These are phyloP conservation scores for Tragelaphus buxtoni DNA, from an alignment of 2,113 vertebrate species.

Conservation along the genomic window DNA sequence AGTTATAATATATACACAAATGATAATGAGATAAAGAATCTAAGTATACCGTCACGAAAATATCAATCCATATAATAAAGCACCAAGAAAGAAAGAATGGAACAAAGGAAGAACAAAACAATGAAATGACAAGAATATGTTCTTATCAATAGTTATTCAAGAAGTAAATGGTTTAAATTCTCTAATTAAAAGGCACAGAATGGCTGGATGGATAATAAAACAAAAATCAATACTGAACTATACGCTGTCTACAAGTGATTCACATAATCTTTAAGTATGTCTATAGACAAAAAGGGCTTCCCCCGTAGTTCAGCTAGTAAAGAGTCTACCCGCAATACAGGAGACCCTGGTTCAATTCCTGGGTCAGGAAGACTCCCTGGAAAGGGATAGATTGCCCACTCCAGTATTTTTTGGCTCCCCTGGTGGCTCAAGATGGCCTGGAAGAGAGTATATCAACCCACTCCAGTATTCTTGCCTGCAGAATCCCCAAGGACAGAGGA, in stretches of 20 bases:
- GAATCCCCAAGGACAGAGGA: neutral
- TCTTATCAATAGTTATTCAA: neutral
- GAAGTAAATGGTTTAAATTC: neutral
- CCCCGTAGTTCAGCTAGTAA: rapidly evolving
- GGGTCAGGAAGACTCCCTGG: neutral
- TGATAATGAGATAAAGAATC: neutral
- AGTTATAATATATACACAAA: neutral
- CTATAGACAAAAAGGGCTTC: neutral
- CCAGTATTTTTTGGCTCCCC: neutral
- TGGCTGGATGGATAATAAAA: neutral
- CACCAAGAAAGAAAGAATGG: neutral
- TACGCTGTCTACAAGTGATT: neutral
- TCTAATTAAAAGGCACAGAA: neutral
- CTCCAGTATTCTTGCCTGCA: neutral
- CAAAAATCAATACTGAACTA: neutral
- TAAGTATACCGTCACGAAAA: neutral
- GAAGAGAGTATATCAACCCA: neutral
- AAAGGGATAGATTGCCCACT: neutral
- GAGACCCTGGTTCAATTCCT: neutral
- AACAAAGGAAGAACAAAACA: neutral
- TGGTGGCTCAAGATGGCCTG: neutral
- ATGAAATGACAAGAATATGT: neutral
- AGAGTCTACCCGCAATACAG: neutral
- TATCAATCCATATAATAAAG: neutral
- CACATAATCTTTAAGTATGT: too few relatives aligned